Evolutionary conservation across 2,888 invertebrate genomes (phyloP), one percentile per base, ranked within the genome.

Genomic region (Scaptomyza flava): DNA sequence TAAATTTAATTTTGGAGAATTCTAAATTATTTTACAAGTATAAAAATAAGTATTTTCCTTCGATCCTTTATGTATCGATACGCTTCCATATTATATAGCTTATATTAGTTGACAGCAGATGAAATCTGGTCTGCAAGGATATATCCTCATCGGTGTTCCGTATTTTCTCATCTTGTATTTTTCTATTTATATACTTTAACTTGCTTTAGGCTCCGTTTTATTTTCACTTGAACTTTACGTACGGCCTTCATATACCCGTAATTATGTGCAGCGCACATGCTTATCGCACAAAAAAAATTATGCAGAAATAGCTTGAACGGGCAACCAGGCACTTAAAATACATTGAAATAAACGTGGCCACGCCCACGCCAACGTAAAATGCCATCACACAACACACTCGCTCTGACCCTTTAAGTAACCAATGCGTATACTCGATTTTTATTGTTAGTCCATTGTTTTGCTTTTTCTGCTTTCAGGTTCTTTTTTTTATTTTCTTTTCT

Each of bases 341-440:
- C 57, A 53, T 60, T 72, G 34, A 56, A 66, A 50, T 34, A 50
- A 60, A 36, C 31, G 52, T 7, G 38, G 43, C 41, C 56, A 56
- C 46, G 66, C 45, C 59, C 31, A 36, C 23, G 7, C 4, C 41
- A 9, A 41, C 9, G 17, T 9, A 1, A 36, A 46, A 59, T 20
- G 52, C 38, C 47, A 17, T 2, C 51, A 62, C 33, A 57, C 14
- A 51, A 27, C 5, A 38, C 33, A 63, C 61, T 50, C 34, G 48
- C 34, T 20, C 53, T 83, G 87, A 81, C 81, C 81, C 81, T 68
- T 77, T 81, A 77, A 87, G 82, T 64, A 81, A 79, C 72, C 85
- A 85, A 70, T 79, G 71, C 84, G 84, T 77, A 87, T 74, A 72
- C 79, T 87, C 79, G 81, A 87, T 87, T 83, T 83, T 83, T 83